Percentiles rank a stretch among this genome's conserved stretches.
Conservation (phyloP, 2,113 vertebrate species). For the Podocnemis expansa region DNA sequence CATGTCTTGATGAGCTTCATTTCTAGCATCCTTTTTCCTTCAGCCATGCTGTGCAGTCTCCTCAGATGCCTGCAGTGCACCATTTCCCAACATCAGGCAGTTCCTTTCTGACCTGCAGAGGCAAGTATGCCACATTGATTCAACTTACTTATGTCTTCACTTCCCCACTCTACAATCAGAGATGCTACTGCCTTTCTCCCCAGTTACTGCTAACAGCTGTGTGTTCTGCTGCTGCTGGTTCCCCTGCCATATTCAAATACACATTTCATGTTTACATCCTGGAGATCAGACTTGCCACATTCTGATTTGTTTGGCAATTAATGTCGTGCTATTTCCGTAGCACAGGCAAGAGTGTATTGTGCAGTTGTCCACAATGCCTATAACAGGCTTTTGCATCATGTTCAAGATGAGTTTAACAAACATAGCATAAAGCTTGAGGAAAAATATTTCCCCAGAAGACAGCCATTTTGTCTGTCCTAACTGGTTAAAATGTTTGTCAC, state of each 20-base stretch:
- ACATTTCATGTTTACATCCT: neutral
- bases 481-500: neutral
- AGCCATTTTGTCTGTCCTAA: neutral
- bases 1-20: slow-evolving; percentile 20
- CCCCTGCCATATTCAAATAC: neutral
- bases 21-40: slow-evolving; percentile 1
- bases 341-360: neutral
- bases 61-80: slow-evolving; percentile 44
- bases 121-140: neutral
- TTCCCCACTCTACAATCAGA: neutral
- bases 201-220: slow-evolving; percentile 8
- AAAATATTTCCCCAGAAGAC: neutral
- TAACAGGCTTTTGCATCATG: neutral
- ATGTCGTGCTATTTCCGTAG: neutral
- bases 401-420: neutral
- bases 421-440: neutral
- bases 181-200: neutral
- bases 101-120: slow-evolving; percentile 6
- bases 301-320: neutral
- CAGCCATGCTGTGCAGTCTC: slow-evolving; percentile 51
- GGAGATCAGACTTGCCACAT: neutral
- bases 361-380: neutral
- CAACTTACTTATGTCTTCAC: slow-evolving; percentile 25
- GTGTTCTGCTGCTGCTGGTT: neutral
- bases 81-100: neutral